A percentile compares a stretch with the other conserved stretches of the same genome.
Conservation (phyloP, 2,888 invertebrate genomes). For the Antheraea yamamai region DNA sequence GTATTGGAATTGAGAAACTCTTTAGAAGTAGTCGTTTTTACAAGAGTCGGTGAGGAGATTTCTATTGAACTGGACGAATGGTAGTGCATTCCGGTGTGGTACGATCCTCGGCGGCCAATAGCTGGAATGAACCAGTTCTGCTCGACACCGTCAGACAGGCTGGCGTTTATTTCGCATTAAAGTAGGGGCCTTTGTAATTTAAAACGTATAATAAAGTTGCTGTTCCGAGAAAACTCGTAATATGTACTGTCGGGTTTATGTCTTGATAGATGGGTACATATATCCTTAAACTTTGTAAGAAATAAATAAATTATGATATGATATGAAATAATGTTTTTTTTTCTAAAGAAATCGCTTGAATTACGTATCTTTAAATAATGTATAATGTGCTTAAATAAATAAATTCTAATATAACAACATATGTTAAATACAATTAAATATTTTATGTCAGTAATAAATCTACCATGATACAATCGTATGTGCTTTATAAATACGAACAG, state of each 20-base stretch:
- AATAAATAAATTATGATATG: neutral
- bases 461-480: neutral
- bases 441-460: neutral
- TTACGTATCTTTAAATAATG: too few relatives aligned
- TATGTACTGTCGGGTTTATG: conserved; percentile 17
- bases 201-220: conserved; percentile 31
- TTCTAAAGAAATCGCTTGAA: too few relatives aligned
- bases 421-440: neutral
- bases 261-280: conserved; percentile 8
- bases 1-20: conserved; percentile 71
- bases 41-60: conserved; percentile 55
- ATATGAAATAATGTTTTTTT: neutral
- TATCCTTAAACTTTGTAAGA: neutral
- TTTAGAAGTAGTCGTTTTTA: conserved; percentile 67
- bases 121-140: conserved; percentile 39
- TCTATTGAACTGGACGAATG: conserved; percentile 55
- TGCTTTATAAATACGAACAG: neutral
- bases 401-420: neutral
- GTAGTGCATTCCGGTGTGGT: conserved; percentile 43
- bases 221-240: conserved; percentile 36
- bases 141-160: conserved; percentile 48
- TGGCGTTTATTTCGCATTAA: conserved; percentile 41
- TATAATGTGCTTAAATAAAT: neutral
- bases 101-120: conserved; percentile 45
- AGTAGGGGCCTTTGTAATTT: conserved; percentile 30